These are phyloP conservation scores for Dryococelus australis DNA, from an alignment of 2,888 invertebrate genomes.

Conservation along the genomic window DNA sequence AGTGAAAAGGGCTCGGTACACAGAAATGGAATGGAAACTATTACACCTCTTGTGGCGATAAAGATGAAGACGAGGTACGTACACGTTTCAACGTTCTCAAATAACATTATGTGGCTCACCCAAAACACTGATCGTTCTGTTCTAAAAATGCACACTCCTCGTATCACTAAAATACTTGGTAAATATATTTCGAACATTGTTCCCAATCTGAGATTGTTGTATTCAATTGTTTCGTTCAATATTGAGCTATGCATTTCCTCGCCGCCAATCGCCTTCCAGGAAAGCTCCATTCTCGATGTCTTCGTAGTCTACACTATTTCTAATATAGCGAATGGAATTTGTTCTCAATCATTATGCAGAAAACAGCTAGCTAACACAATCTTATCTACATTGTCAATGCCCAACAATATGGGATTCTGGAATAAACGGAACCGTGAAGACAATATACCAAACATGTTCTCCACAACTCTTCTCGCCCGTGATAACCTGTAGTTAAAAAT, in stretches of 20 bases:
- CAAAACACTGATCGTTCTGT: conserved; percentile 4
- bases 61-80: neutral
- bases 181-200: conserved; percentile 3
- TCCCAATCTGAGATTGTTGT: neutral
- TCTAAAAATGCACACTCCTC: neutral
- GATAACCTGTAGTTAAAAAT: conserved; percentile 45
- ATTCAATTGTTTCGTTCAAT: neutral
- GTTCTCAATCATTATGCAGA: conserved; percentile 36
- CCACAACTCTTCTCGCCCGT: conserved; percentile 42
- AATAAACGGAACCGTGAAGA: too few species aligned
- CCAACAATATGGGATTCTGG: too few species aligned
- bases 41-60: neutral
- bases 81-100: neutral
- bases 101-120: neutral
- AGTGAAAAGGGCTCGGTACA: conserved; percentile 2
- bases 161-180: neutral
- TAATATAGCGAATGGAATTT: conserved; percentile 20
- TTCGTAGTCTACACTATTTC: conserved; percentile 19
- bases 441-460: too few species aligned
- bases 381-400: too few species aligned
- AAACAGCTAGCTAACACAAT: conserved; percentile 43
- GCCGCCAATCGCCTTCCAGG: neutral
- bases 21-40: neutral
- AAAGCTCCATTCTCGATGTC: conserved; percentile 4
- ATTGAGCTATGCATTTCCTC: neutral